A percentile compares a stretch with the other conserved stretches of the same genome.
Evolutionary conservation across 2,888 invertebrate genomes (phyloP).

Genomic region (Furcula furcula): DNA sequence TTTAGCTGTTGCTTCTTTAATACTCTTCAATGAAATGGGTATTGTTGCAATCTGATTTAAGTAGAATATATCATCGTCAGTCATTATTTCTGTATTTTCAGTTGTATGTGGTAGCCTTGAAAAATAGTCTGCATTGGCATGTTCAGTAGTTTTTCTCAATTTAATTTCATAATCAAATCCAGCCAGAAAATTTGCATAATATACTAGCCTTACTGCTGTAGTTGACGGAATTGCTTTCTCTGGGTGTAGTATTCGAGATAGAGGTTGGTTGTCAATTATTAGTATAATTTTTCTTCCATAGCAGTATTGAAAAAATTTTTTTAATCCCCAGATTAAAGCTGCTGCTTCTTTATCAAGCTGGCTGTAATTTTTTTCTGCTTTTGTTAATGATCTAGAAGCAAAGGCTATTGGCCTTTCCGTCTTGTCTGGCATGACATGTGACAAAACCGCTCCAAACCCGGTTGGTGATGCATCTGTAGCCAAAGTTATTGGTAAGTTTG

Average conservation of each 20-base stretch:
- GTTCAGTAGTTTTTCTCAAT: slow-evolving; percentile 14
- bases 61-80: no score
- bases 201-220: slow-evolving; percentile 23
- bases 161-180: slow-evolving; percentile 26
- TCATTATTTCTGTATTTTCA: no score
- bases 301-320: slow-evolving; percentile 45
- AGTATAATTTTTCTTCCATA: slow-evolving; percentile 43
- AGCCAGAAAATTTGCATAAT: slow-evolving; percentile 23
- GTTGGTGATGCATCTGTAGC: slow-evolving; percentile 42
- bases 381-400: slow-evolving; percentile 39
- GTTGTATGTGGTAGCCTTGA: no score
- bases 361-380: slow-evolving; percentile 36
- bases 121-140: no score
- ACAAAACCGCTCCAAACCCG: slow-evolving; percentile 41
- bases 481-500: slow-evolving; percentile 27
- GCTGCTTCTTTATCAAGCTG: slow-evolving; percentile 50
- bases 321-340: slow-evolving; percentile 38
- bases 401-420: slow-evolving; percentile 44
- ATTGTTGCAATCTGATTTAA: neutral
- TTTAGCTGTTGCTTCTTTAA: no score
- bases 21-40: no score
- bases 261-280: slow-evolving; percentile 38
- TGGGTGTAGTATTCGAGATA: slow-evolving; percentile 37
- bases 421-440: slow-evolving; percentile 31
- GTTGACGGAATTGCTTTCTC: slow-evolving; percentile 22